These are phyloP conservation scores for Phrynosoma blainvillii DNA, from an alignment of 2,113 vertebrate genomes.

Conservation along the genomic window DNA sequence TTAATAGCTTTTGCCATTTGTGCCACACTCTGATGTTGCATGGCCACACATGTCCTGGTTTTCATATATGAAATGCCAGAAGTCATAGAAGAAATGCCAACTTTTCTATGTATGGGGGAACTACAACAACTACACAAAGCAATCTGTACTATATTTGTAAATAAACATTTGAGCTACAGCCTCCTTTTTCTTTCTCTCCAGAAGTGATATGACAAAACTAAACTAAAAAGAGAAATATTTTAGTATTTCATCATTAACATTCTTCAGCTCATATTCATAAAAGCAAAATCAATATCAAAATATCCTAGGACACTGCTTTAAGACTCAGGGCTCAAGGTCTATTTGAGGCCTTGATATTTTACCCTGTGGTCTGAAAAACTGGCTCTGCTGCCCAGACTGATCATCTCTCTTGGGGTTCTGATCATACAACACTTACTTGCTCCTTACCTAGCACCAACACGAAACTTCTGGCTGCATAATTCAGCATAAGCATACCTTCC, in stretches of 20 bases:
- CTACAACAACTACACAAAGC: not conserved
- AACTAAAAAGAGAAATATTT: not conserved
- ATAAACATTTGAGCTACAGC: not conserved
- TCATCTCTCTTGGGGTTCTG: not conserved
- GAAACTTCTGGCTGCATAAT: not conserved
- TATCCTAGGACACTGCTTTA: too few species aligned
- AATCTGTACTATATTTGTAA: not conserved
- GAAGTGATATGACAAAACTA: not conserved
- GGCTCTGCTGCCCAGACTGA: not conserved
- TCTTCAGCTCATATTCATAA: not conserved
- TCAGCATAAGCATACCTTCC: not conserved
- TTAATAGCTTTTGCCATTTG: too few species aligned
- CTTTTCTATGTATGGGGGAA: not conserved
- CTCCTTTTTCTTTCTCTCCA: too few species aligned
- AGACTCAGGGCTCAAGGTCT: too few species aligned
- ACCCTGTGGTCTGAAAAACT: not conserved
- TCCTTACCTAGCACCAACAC: not conserved
- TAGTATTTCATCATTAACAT: not conserved
- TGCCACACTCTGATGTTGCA: too few species aligned
- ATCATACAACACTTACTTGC: not conserved
- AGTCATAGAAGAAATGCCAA: too few species aligned
- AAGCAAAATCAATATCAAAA: too few species aligned
- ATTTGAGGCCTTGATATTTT: not conserved
- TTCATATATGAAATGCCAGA: too few species aligned
- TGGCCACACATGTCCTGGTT: too few species aligned